Conservation (phyloP, 1,140 invertebrate species). For the Hyles euphorbiae region DNA sequence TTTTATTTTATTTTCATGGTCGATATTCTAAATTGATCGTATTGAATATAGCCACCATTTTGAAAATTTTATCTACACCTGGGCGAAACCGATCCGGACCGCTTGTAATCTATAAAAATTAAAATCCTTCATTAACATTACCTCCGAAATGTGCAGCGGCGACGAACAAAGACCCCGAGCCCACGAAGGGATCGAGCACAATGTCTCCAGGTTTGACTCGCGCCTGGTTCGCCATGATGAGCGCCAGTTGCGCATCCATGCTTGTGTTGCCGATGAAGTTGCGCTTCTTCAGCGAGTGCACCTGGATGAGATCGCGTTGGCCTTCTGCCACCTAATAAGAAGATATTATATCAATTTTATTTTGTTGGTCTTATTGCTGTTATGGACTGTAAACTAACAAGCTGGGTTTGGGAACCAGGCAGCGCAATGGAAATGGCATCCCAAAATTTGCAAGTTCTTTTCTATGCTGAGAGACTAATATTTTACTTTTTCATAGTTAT, state of each 20-base stretch:
- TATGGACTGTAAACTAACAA: too few relatives aligned
- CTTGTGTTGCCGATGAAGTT: slow-evolving; percentile 98
- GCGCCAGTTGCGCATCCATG: slow-evolving; percentile 95
- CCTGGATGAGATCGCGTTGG: slow-evolving; percentile 85
- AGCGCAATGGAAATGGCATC: too few relatives aligned
- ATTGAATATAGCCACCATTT: too few relatives aligned
- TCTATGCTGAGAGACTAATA: too few relatives aligned
- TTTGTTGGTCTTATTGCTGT: background rate
- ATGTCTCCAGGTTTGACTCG: slow-evolving; percentile 83
- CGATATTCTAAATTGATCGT: too few relatives aligned
- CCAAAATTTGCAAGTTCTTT: too few relatives aligned
- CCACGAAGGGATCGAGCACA: slow-evolving; percentile 96
- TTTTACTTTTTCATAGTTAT: too few relatives aligned
- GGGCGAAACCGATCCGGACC: too few relatives aligned
- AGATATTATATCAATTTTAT: background rate
- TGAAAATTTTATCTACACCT: too few relatives aligned
- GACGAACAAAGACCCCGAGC: slow-evolving; percentile 94
- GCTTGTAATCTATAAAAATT: background rate
- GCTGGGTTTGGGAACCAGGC: too few relatives aligned
- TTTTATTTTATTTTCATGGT: too few relatives aligned
- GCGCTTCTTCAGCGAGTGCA: slow-evolving; percentile 89
- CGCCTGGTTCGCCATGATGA: slow-evolving; percentile 96
- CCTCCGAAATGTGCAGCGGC: slow-evolving; percentile 94
- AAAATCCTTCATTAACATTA: slow-evolving; percentile 14
- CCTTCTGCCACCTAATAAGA: slow-evolving; percentile 83